These are phyloP conservation scores for Scaptomyza pallida DNA, from an alignment of 1,140 invertebrate species.

Conservation along the genomic window DNA sequence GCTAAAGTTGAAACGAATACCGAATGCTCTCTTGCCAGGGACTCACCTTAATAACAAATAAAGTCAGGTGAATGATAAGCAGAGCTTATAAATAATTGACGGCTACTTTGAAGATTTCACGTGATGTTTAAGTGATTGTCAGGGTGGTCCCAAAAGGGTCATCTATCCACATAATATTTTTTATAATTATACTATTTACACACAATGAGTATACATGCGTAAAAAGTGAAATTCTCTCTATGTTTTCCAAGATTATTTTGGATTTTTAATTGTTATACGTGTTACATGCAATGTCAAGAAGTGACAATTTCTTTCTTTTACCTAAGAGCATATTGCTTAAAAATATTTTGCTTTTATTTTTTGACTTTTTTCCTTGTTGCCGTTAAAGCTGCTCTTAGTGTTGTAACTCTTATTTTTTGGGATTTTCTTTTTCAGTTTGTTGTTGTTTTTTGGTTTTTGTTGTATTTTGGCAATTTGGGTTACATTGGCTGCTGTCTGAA, in stretches of 20 bases:
- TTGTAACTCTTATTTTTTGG: conserved; percentile 59
- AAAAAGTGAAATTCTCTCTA: background rate
- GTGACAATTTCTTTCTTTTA: conserved; percentile 6
- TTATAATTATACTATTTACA: background rate
- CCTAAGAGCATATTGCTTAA: conserved; percentile 26
- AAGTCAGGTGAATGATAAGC: conserved; percentile 45
- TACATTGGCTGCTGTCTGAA: conserved; percentile 79
- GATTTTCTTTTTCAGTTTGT: conserved; percentile 3
- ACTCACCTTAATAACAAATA: conserved; percentile 9
- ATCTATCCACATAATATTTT: conserved; percentile 24
- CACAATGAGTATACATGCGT: background rate
- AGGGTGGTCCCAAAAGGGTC: conserved; percentile 47
- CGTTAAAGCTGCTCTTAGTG: conserved; percentile 2
- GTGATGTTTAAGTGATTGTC: conserved; percentile 45
- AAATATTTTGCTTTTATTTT: conserved; percentile 39
- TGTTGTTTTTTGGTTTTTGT: conserved; percentile 10
- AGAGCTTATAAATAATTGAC: conserved; percentile 70
- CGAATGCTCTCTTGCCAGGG: conserved; percentile 59
- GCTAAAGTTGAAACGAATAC: conserved; percentile 69
- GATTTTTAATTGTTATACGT: background rate
- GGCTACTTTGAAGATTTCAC: conserved; percentile 52
- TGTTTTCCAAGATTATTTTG: background rate
- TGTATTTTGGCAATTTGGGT: conserved; percentile 77
- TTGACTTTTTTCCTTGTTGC: conserved; percentile 22
- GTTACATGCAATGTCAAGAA: conserved; percentile 21